Evolutionary conservation across 2,113 vertebrate genomes (phyloP).

Genomic region (Oophaga pumilio): DNA sequence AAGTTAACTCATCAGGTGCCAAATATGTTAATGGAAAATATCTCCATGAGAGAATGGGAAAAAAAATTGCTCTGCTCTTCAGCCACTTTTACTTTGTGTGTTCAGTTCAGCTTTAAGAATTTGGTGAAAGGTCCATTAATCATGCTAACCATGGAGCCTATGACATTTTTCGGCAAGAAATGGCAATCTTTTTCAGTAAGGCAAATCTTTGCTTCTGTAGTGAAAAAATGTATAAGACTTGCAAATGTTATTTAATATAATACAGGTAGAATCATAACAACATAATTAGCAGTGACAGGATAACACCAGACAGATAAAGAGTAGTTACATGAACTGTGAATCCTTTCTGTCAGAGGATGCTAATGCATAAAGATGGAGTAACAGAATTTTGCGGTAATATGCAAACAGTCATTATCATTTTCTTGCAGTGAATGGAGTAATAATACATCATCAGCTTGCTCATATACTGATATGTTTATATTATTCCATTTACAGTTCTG

Average conservation of each 20-base stretch:
- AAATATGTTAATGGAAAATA: no score
- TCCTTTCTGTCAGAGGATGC: neutral
- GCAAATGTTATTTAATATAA: neutral
- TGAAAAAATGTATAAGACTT: neutral
- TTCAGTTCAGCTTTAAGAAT: no score
- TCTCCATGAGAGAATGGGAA: no score
- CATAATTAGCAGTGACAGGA: constrained; percentile 2
- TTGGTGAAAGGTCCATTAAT: no score
- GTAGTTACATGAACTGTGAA: neutral
- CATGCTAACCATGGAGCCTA: no score
- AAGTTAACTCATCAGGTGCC: no score
- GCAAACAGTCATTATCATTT: neutral
- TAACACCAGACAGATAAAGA: neutral
- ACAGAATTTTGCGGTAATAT: neutral
- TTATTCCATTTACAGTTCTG: no score
- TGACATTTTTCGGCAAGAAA: neutral
- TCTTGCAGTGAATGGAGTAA: neutral
- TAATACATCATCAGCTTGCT: neutral
- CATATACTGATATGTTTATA: neutral
- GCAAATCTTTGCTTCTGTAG: neutral
- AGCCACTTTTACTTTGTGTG: no score
- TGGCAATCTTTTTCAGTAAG: neutral
- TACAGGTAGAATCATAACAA: neutral
- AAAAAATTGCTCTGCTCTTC: no score
- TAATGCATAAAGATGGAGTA: neutral